A percentile compares a stretch with the other conserved stretches of the same genome.
phyloP scores from a whole-genome alignment of 1,140 invertebrate genomes.

The Ooceraea biroi region DNA sequence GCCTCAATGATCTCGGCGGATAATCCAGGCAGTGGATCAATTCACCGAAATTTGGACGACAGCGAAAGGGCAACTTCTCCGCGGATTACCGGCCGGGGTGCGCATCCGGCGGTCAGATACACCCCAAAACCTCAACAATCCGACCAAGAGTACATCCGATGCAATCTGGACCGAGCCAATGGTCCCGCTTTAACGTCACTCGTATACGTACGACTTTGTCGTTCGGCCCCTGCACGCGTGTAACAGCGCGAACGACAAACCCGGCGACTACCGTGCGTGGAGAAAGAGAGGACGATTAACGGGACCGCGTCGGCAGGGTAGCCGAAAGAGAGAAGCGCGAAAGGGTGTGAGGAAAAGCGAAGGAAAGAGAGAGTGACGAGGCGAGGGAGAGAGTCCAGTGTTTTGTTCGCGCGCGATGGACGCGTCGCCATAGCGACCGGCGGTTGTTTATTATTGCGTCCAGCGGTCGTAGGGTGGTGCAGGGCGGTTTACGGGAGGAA shows the following conservation, averaged over 20 bases:
- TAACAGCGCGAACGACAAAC: conserved; percentile 75
- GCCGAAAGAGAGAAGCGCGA: conserved; percentile 54
- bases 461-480: conserved; percentile 75
- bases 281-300: conserved; percentile 64
- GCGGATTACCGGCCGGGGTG: conserved; percentile 36
- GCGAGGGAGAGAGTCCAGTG: conserved; percentile 71
- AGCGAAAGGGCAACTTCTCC: conserved; percentile 49
- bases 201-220: conserved; percentile 80
- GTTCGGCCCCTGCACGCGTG: conserved; percentile 69
- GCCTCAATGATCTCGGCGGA: conserved; percentile 8
- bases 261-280: conserved; percentile 63
- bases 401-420: conserved; percentile 85
- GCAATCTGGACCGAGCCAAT: conserved; percentile 60
- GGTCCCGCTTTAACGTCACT: conserved; percentile 80
- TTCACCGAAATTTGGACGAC: conserved; percentile 30
- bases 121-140: conserved; percentile 75
- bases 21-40: conserved; percentile 2
- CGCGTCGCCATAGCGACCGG: conserved; percentile 85
- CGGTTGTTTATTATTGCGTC: conserved; percentile 86
- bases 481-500: conserved; percentile 69
- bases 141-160: conserved; percentile 66
- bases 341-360: conserved; percentile 54
- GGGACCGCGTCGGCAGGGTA: conserved; percentile 46
- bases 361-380: conserved; percentile 50
- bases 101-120: conserved; percentile 62